Evolutionary conservation across 30 jellyfish, hydroid and myxozoan species (phyloP), one percentile per base, ranked within the genome.

Genomic region (Clytia hemisphaerica): DNA sequence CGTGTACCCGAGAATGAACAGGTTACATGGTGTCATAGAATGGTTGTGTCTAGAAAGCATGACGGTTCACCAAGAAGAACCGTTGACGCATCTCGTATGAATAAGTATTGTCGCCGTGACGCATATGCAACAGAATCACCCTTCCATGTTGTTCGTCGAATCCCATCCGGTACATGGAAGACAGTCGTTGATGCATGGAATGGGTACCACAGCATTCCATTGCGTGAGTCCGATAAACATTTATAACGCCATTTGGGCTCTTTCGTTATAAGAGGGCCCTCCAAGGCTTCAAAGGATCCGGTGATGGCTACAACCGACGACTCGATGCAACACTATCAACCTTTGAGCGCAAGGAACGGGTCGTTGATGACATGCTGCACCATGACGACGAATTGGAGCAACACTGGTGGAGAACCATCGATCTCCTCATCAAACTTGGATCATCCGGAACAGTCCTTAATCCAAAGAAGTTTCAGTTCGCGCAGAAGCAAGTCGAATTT

Each of bases 101-200:
- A 76, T 35, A 28, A 18, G 34, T 61, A 40, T 4, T 26, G 77
- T 49, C 73, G 4, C 6, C 25, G 90, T 4, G 85, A 76, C 25
- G 54, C 83, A 21, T 76, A 76, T 49, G 58, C 48, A 66, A 45
- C 85, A 7, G 84, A 67, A n/a, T 21, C 84, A 33, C 83, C 66
- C 25, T 76, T 76, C 76, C 76, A 65, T 37, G 51, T 16, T 18
- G 85, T 38, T 12, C 71, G 60, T 27, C 24, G 42, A 44, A 48
- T 63, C 16, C 77, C 90, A 1, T 32, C 49, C 16, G 5, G 29
- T 33, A 66, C 83, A 28, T 27, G 42, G 77, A 76, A 76, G 44
- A 62, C 90, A 3, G 90, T 76, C n/a, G 4, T 65, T 4, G 90
- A 76, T 64, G 84, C 90, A 48, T 67, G 87, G 92, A 68, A 66